Evolutionary conservation across 2,797 vertebrate genomes (phyloP).

Genomic region (Pempheris klunzingeri): DNA sequence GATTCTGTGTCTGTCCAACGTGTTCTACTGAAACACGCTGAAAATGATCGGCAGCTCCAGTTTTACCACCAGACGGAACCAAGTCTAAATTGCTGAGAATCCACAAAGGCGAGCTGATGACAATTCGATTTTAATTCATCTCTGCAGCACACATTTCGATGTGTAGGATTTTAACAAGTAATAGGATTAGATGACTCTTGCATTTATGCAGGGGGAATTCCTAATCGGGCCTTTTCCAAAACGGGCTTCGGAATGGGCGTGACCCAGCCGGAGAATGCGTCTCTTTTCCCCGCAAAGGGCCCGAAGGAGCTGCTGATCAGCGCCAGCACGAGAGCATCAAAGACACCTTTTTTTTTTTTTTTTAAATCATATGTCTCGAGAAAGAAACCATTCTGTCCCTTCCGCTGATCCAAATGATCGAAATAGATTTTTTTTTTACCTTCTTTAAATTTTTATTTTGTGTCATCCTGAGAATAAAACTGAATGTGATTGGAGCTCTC

Average conservation of each 20-base stretch:
- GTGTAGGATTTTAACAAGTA: conserved; percentile 60
- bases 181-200: conserved; percentile 62
- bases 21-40: not conserved
- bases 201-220: conserved; percentile 68
- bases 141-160: conserved; percentile 42
- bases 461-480: conserved; percentile 11
- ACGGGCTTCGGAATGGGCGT: conserved; percentile 69
- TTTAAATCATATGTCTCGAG: not conserved
- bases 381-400: not conserved
- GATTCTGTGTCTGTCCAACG: not conserved
- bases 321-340: not conserved
- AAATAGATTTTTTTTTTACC: not conserved
- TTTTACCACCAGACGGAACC: not conserved
- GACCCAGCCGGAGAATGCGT: conserved; percentile 66
- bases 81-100: not conserved
- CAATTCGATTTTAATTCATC: conserved; percentile 5
- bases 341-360: not conserved
- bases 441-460: not conserved
- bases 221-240: conserved; percentile 57
- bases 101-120: not conserved
- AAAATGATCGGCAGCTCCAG: conserved; percentile 14
- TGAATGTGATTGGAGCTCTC: too few relatives aligned
- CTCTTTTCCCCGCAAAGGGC: conserved; percentile 56
- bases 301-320: conserved; percentile 30
- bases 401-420: not conserved